A percentile compares a stretch with the other conserved stretches of the same genome.
phyloP scores from a whole-genome alignment of 2,113 vertebrate genomes.

The Alethe diademata region DNA sequence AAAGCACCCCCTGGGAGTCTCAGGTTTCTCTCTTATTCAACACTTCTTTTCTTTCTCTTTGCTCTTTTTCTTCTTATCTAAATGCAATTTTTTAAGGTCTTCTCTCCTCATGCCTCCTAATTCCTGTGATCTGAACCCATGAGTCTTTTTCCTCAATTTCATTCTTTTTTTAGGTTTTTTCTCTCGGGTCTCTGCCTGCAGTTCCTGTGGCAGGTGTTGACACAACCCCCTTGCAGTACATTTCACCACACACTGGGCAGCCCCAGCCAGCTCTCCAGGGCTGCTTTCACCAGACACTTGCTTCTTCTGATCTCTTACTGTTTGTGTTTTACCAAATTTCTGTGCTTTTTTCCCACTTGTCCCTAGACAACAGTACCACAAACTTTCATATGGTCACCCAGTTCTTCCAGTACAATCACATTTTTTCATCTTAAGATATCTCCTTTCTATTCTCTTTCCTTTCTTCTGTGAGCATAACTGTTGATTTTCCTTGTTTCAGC shows the following conservation, averaged over 20 bases:
- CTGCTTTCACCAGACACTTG: not conserved
- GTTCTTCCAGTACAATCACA: not conserved
- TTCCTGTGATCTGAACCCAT: not conserved
- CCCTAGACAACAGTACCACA: not conserved
- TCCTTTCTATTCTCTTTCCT: not conserved
- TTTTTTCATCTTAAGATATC: not conserved
- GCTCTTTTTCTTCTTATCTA: not conserved
- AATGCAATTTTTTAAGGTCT: not conserved
- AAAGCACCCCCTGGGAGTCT: not conserved
- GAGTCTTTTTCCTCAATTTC: not conserved
- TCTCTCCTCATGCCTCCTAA: not conserved
- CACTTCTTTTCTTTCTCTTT: not conserved
- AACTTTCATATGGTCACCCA: not conserved
- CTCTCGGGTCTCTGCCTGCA: rapidly evolving
- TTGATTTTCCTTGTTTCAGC: not conserved
- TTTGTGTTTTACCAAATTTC: not conserved
- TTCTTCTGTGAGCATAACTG: not conserved
- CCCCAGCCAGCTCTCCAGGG: not conserved
- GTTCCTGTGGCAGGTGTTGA: not conserved
- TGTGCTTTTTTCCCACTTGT: not conserved
- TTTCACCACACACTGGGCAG: not conserved
- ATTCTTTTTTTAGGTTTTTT: not conserved
- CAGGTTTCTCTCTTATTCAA: not conserved
- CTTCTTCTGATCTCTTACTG: not conserved
- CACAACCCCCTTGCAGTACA: rapidly evolving